A percentile compares a stretch with the other conserved stretches of the same genome.
phyloP scores from a whole-genome alignment of 1,140 invertebrate genomes.

The Brachionus calyciflorus region DNA sequence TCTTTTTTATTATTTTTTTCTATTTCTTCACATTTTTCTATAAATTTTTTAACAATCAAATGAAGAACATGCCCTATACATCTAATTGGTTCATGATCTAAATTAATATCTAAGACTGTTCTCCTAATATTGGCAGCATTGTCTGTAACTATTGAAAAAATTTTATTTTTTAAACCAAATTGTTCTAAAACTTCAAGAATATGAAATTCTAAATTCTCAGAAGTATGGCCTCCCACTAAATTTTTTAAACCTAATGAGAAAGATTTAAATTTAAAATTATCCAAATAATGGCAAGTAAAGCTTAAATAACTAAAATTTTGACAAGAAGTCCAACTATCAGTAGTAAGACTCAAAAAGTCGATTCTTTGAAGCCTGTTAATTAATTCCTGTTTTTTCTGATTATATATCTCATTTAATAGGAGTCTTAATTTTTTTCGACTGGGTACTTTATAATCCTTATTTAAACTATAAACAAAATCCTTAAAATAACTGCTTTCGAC shows the following conservation, averaged over 20 bases:
- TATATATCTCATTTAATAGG: not conserved
- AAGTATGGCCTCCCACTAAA: too few species aligned
- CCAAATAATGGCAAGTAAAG: not conserved
- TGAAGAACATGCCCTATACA: not conserved
- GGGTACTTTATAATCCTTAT: too few species aligned
- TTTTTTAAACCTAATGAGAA: not conserved
- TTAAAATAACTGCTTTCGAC: too few species aligned
- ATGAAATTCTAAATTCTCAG: not conserved
- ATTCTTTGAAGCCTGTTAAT: not conserved
- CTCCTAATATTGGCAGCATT: not conserved
- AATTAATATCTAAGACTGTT: slow-evolving; percentile 3
- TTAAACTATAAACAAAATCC: too few species aligned
- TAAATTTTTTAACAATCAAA: not conserved
- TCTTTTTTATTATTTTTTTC: too few species aligned
- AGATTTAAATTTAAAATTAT: not conserved
- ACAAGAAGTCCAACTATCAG: not conserved
- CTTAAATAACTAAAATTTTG: not conserved
- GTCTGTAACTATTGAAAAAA: not conserved
- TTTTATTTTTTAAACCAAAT: not conserved
- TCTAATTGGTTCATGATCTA: not conserved
- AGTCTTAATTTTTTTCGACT: slow-evolving; percentile 4
- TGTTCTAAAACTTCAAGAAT: not conserved
- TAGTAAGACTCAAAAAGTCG: not conserved
- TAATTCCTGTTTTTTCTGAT: not conserved
- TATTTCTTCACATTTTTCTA: not conserved